Evolutionary conservation across 2,888 invertebrate species (phyloP), one percentile per base, ranked within the genome.

Genomic region (Cistogaster globosa): DNA sequence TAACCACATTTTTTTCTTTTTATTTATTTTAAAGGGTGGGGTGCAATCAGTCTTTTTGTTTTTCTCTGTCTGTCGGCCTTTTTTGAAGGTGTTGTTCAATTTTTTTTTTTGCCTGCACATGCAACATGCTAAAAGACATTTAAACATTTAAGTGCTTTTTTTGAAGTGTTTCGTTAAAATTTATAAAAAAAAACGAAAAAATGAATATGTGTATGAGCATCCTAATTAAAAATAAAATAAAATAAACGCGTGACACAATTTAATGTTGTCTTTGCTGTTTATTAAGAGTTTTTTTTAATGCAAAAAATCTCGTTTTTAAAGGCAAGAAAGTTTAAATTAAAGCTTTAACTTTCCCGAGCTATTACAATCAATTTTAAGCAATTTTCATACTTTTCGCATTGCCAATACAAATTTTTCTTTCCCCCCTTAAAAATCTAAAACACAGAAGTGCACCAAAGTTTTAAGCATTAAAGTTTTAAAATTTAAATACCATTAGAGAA

Each of bases 71-170:
- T 75, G 71, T 65, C 69, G 53, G 78, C 36, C 32, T 67, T 72
- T 83, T 51, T 75, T 69, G 69, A 69, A 85, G 84, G 81, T 85
- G 77, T 81, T 76, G 82, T 82, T 82, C 42, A 82, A 76, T 82
- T 82, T 80, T 74, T 82, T 80, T 74, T 65, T 26, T 51, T 74
- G 80, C 14, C 36, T 79, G 69, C 69, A 85, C 85, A 85, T 85
- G 85, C 85, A 85, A 85, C 82, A 85, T 85, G 85, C 82, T 77
- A 48, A 80, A 48, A 77, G 72, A 32, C 26, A 68, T 57, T 74
- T 63, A 78, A 77, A 74, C 48, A 78, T 82, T 85, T 65, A 78
- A 82, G 82, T 78, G 78, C 57, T 65, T 79, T 76, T 81, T 51
- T 58, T 26, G 58, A 76, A 67, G 78, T 65, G 26, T 75, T 83